Evolutionary conservation across 2,888 invertebrate genomes (phyloP).

Genomic region (Dioctria rufipes): DNA sequence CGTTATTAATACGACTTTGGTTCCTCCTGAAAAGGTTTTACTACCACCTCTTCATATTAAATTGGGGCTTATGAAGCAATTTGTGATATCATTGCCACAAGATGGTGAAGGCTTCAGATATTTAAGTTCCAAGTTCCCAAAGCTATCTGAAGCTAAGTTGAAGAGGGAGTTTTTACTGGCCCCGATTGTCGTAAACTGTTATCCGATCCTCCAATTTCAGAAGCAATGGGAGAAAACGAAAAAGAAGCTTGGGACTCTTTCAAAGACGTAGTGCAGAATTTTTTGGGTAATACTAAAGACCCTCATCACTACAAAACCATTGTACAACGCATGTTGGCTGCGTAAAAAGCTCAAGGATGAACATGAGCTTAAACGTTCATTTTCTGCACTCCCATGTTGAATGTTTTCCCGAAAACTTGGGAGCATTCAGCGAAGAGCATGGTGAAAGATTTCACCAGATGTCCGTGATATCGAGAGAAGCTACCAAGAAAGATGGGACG

Average conservation of each 20-base stretch:
- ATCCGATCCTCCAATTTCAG: background rate
- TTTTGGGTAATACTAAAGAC: no score
- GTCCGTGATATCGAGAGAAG: no score
- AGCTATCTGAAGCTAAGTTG: background rate
- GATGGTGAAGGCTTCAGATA: background rate
- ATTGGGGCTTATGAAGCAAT: slow-evolving; percentile 4
- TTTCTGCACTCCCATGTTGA: background rate
- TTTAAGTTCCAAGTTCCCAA: background rate
- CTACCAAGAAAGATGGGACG: no score
- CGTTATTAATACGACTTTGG: background rate
- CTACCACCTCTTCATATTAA: background rate
- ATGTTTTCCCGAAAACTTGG: background rate
- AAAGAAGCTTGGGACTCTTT: background rate
- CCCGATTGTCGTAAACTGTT: background rate
- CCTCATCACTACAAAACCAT: background rate
- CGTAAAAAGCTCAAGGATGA: background rate
- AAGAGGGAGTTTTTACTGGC: slow-evolving; percentile 4
- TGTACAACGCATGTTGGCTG: background rate
- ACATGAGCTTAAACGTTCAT: background rate
- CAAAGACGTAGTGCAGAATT: background rate
- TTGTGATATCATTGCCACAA: background rate
- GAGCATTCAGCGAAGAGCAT: no score
- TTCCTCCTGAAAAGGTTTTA: slow-evolving; percentile 3
- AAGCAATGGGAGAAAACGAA: background rate
- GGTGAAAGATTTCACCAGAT: no score